phyloP scores from a whole-genome alignment of 2,113 vertebrate genomes.

The Leptobrachium leishanense region DNA sequence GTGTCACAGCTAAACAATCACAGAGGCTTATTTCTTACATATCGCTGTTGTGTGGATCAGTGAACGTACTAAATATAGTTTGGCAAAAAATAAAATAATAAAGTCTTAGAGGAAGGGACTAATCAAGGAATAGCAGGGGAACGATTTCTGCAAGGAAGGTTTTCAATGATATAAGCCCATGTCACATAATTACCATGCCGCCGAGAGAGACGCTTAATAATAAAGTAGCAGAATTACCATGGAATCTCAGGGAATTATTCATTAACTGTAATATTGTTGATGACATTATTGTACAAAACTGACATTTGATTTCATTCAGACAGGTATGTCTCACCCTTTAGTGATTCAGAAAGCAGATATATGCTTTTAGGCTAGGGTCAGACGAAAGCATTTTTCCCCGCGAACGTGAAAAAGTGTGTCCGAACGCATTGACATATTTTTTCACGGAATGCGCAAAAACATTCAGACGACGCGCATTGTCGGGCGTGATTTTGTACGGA shows the following conservation, averaged over 20 bases:
- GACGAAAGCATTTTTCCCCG: too few species aligned
- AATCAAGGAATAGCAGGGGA: slow-evolving; percentile 37
- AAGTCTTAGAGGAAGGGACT: slow-evolving; percentile 27
- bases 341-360: not conserved
- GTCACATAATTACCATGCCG: slow-evolving; percentile 41
- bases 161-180: slow-evolving; percentile 29
- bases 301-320: not conserved
- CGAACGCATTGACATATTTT: too few species aligned
- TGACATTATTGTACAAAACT: slow-evolving; percentile 1
- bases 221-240: slow-evolving; percentile 9
- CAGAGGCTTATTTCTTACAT: slow-evolving; percentile 5
- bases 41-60: slow-evolving; percentile 22
- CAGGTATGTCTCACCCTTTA: not conserved
- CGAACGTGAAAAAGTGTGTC: too few species aligned
- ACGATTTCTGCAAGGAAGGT: slow-evolving; percentile 26
- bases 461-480: too few species aligned
- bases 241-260: slow-evolving; percentile 30
- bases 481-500: too few species aligned
- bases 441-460: too few species aligned
- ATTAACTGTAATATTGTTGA: slow-evolving; percentile 28
- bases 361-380: too few species aligned
- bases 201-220: slow-evolving; percentile 28
- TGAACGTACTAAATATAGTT: slow-evolving; percentile 36
- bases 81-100: slow-evolving; percentile 1
- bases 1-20: not conserved